Evolutionary conservation across 2,888 invertebrate species (phyloP).

Genomic region (Hypomecis atomaria): DNA sequence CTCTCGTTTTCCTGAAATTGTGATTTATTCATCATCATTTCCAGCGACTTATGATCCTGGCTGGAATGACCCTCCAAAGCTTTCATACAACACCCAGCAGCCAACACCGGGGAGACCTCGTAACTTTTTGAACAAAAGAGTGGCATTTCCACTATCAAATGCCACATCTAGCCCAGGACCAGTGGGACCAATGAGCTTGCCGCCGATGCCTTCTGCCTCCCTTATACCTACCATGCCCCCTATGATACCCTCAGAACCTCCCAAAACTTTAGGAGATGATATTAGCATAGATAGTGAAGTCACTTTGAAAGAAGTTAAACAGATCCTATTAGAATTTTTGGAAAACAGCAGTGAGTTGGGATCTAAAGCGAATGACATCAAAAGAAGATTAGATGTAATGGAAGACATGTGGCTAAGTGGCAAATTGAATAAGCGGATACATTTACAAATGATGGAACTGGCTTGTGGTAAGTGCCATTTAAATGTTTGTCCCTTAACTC

Average conservation of each 20-base stretch:
- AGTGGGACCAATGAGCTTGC: slow-evolving; percentile 54
- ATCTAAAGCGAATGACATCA: slow-evolving; percentile 79
- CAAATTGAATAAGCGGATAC: slow-evolving; percentile 79
- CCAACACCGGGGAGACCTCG: slow-evolving; percentile 72
- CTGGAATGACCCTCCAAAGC: slow-evolving; percentile 85
- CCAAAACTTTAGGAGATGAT: slow-evolving; percentile 39
- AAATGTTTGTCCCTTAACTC: too few relatives aligned
- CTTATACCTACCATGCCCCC: slow-evolving; percentile 48
- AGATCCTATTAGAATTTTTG: slow-evolving; percentile 62
- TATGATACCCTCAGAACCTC: slow-evolving; percentile 31
- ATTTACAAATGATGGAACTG: slow-evolving; percentile 77
- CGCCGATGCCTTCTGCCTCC: slow-evolving; percentile 55
- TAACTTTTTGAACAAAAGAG: slow-evolving; percentile 81
- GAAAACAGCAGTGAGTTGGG: slow-evolving; percentile 71
- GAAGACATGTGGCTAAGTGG: slow-evolving; percentile 84
- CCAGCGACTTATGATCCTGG: slow-evolving; percentile 79
- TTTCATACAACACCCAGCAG: slow-evolving; percentile 74
- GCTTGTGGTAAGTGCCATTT: slow-evolving; percentile 75
- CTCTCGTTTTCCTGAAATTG: too few relatives aligned
- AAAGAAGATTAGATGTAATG: slow-evolving; percentile 81
- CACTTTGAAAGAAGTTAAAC: slow-evolving; percentile 65
- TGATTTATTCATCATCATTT: neutral
- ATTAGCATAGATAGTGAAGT: slow-evolving; percentile 61
- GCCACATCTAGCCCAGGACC: slow-evolving; percentile 44
- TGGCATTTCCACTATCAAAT: slow-evolving; percentile 78